Percentiles rank a stretch among this genome's conserved stretches.
phyloP scores from a whole-genome alignment of 2,797 vertebrate genomes.

The Chanos chanos region DNA sequence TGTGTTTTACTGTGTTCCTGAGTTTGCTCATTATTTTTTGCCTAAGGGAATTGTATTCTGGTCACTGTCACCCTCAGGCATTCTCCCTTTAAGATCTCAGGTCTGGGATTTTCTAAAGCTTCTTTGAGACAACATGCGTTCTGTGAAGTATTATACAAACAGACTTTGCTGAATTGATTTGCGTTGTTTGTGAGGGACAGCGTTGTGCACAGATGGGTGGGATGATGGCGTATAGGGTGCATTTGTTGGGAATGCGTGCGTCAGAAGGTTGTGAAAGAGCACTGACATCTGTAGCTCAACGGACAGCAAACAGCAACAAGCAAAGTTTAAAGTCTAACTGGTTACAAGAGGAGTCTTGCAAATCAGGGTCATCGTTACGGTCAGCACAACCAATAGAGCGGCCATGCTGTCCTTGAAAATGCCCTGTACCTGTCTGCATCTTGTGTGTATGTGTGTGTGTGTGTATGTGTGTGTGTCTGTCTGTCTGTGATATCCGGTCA shows the following conservation, averaged over 20 bases:
- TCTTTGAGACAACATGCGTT: too few relatives aligned
- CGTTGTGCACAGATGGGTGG: neutral
- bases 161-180: too few relatives aligned
- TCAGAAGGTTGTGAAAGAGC: slow-evolving; percentile 12
- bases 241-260: slow-evolving; percentile 5
- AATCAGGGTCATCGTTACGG: neutral
- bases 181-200: too few relatives aligned
- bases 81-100: too few relatives aligned
- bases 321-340: slow-evolving; percentile 17
- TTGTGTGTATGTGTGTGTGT: neutral
- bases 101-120: too few relatives aligned
- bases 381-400: neutral
- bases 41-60: too few relatives aligned
- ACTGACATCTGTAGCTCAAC: slow-evolving; percentile 16
- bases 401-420: too few relatives aligned
- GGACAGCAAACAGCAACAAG: neutral
- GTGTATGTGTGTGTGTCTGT: neutral
- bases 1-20: too few relatives aligned
- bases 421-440: neutral
- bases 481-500: neutral
- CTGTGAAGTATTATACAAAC: too few relatives aligned
- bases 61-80: too few relatives aligned
- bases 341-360: neutral
- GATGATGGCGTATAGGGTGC: too few relatives aligned
- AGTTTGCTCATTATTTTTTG: too few relatives aligned